Percentiles rank a stretch among this genome's conserved stretches.
Evolutionary conservation across 1,140 invertebrate species (phyloP).

Genomic region (Hydropsyche tenuis): DNA sequence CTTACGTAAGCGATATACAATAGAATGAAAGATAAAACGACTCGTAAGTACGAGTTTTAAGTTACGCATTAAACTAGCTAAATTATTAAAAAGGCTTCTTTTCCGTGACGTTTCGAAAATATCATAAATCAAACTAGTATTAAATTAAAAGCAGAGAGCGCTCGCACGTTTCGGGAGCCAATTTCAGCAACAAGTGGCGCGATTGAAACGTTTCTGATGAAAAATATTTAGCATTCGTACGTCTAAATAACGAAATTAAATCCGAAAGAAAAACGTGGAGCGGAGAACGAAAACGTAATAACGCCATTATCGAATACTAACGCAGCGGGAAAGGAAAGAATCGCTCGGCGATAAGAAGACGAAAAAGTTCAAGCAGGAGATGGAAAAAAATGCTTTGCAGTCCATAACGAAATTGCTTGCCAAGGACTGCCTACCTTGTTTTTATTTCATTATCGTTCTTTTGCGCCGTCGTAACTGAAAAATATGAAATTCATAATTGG

Average conservation of each 20-base stretch:
- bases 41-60: neutral
- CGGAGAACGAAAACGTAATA: neutral
- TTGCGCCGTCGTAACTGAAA: neutral
- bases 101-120: neutral
- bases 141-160: too few species aligned
- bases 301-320: neutral
- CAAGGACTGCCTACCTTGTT: slow-evolving; percentile 9
- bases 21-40: too few species aligned
- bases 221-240: too few species aligned
- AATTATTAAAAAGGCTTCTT: neutral
- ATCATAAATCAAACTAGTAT: too few species aligned
- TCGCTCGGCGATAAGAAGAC: neutral
- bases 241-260: too few species aligned
- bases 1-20: slow-evolving; percentile 5
- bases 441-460: slow-evolving; percentile 21
- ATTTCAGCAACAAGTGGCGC: too few species aligned
- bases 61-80: neutral
- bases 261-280: too few species aligned
- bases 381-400: slow-evolving; percentile 6
- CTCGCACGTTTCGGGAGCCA: too few species aligned
- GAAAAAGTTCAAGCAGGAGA: neutral
- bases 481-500: slow-evolving; percentile 17
- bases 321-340: neutral
- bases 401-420: slow-evolving; percentile 12
- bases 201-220: too few species aligned